A percentile compares a stretch with the other conserved stretches of the same genome.
phyloP scores from a whole-genome alignment of 2,113 vertebrate species.

The Xenopus borealis region DNA sequence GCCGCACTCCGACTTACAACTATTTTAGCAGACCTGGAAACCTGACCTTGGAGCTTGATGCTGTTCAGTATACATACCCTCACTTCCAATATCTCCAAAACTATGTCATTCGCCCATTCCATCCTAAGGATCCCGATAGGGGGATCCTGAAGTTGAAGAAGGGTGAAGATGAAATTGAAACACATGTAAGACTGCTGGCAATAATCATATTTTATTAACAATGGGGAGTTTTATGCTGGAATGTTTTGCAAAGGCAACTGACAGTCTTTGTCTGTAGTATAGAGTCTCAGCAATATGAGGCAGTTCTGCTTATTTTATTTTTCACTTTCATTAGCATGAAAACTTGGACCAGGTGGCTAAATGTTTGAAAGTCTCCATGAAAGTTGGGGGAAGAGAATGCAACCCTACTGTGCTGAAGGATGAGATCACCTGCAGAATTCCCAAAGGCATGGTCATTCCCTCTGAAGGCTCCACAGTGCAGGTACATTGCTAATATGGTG shows the following conservation, averaged over 20 bases:
- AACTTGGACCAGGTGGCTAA: slow-evolving; percentile 72
- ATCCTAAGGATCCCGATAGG: slow-evolving; percentile 66
- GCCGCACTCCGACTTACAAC: slow-evolving; percentile 69
- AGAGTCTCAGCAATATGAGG: no score
- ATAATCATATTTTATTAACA: no score
- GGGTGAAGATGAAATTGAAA: slow-evolving; percentile 71
- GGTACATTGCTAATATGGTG: slow-evolving; percentile 59
- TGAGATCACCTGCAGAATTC: slow-evolving; percentile 82
- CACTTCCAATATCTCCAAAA: slow-evolving; percentile 72
- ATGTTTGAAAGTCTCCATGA: slow-evolving; percentile 86
- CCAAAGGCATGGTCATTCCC: slow-evolving; percentile 68
- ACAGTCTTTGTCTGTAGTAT: no score
- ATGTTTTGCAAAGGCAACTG: no score
- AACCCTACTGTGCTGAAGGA: slow-evolving; percentile 78
- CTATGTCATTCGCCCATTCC: slow-evolving; percentile 64
- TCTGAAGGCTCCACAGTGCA: slow-evolving; percentile 64
- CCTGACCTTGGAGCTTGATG: slow-evolving; percentile 67
- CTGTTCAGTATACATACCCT: slow-evolving; percentile 59
- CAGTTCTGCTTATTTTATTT: neutral
- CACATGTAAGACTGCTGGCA: slow-evolving; percentile 66
- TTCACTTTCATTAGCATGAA: slow-evolving; percentile 67
- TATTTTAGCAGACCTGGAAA: slow-evolving; percentile 66
- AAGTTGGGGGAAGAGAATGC: slow-evolving; percentile 75
- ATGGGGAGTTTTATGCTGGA: no score
- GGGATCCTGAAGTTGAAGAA: slow-evolving; percentile 64